phyloP scores from a whole-genome alignment of 2,113 vertebrate species.

The Osmerus mordax region DNA sequence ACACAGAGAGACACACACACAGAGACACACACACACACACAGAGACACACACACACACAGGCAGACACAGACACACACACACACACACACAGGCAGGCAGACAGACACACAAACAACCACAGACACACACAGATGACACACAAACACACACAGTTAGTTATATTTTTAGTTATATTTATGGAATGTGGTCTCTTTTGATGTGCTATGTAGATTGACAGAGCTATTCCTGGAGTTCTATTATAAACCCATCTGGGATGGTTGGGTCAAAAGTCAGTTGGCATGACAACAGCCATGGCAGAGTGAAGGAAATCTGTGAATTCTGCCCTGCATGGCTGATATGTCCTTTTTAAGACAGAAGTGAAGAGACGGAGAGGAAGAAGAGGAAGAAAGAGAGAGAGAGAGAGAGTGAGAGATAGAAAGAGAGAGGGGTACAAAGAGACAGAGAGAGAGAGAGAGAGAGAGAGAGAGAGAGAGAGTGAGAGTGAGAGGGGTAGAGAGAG shows the following conservation, averaged over 20 bases:
- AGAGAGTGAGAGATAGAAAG: not conserved
- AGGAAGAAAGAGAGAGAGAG: not conserved
- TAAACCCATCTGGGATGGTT: constrained; percentile 38
- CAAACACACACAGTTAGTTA: too few relatives aligned
- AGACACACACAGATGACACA: too few relatives aligned
- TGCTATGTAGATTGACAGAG: not conserved
- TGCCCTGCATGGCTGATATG: constrained; percentile 43
- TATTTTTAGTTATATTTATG: not conserved
- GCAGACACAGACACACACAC: too few relatives aligned
- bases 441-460: too few relatives aligned
- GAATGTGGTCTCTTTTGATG: not conserved
- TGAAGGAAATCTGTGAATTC: constrained; percentile 46
- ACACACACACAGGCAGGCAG: too few relatives aligned
- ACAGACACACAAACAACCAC: too few relatives aligned
- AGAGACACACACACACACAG: not conserved
- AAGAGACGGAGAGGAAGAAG: not conserved
- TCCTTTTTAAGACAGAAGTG: constrained; percentile 62
- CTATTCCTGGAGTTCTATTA: constrained; percentile 5
- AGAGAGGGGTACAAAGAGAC: too few relatives aligned
- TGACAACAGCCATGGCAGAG: constrained; percentile 42
- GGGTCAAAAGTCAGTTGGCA: constrained; percentile 52
- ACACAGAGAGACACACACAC: too few relatives aligned
- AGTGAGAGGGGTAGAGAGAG: too few relatives aligned
- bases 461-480: too few relatives aligned
- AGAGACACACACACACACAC: not conserved